A percentile compares a stretch with the other conserved stretches of the same genome.
Evolutionary conservation across 1,140 invertebrate species (phyloP).

Genomic region (Lepidurus arcticus): DNA sequence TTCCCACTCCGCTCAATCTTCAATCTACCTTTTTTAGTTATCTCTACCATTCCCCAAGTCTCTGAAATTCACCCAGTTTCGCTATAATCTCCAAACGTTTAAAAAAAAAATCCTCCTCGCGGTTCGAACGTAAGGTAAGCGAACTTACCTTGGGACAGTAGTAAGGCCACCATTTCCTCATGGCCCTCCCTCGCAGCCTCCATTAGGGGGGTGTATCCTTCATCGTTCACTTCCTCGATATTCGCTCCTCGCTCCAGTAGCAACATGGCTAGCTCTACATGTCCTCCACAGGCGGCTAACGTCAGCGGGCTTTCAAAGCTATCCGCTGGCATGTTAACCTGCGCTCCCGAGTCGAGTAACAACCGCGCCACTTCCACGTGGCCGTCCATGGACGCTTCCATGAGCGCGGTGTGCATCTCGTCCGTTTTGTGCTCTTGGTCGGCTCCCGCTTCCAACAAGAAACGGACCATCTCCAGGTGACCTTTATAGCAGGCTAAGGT

Average conservation of each 20-base stretch:
- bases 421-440: constrained; percentile 97
- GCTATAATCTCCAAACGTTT: not conserved
- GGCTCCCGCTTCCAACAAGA: constrained; percentile 86
- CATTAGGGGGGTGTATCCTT: constrained; percentile 99
- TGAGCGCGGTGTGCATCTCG: constrained; percentile 98
- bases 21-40: not conserved
- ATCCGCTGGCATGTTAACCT: constrained; percentile 98
- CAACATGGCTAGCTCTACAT: constrained; percentile 91
- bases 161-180: constrained; percentile 93
- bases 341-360: constrained; percentile 91
- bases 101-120: not conserved
- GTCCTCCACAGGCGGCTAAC: constrained; percentile 94
- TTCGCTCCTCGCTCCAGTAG: constrained; percentile 94
- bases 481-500: constrained; percentile 98
- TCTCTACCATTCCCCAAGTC: not conserved
- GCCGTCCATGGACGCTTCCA: constrained; percentile 99
- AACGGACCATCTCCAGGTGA: constrained; percentile 95
- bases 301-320: constrained; percentile 98
- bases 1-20: not conserved
- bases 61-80: not conserved
- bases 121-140: not conserved
- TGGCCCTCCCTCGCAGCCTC: constrained; percentile 97
- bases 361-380: constrained; percentile 92
- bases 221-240: constrained; percentile 98
- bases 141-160: constrained; percentile 73